phyloP scores from a whole-genome alignment of 2,113 vertebrate genomes.

The Ptilonorhynchus violaceus region DNA sequence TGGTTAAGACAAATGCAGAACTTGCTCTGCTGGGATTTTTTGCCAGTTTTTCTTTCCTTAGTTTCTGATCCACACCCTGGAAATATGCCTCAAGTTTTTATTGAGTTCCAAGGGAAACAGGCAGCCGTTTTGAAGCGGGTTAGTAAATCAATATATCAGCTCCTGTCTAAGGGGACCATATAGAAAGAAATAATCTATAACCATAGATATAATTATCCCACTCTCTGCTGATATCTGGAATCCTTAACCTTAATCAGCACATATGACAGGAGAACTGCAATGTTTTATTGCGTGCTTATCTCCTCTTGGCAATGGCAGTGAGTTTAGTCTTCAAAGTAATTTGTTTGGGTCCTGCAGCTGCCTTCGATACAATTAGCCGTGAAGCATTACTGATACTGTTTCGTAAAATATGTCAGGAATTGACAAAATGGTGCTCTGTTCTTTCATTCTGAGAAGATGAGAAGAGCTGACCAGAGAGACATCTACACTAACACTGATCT shows the following conservation, averaged over 20 bases:
- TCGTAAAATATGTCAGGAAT: not conserved
- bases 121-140: not conserved
- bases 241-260: not conserved
- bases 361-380: constrained; percentile 10
- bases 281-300: not conserved
- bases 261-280: not conserved
- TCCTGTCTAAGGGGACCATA: not conserved
- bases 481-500: not conserved
- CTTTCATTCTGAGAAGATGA: not conserved
- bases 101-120: not conserved
- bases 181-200: not conserved
- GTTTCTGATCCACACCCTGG: not conserved
- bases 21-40: not conserved
- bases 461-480: not conserved
- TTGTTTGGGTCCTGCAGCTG: constrained; percentile 4
- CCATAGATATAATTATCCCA: not conserved
- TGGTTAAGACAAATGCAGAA: not conserved
- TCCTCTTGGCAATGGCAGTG: not conserved
- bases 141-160: not conserved
- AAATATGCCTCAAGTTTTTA: not conserved
- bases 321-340: not conserved
- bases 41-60: not conserved
- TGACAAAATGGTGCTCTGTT: not conserved
- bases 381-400: not conserved
- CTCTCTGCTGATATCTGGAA: not conserved